Percentiles rank a stretch among this genome's conserved stretches.
These are phyloP conservation scores for Stegodyphus mimosarum DNA, from an alignment of 1,140 invertebrate species.

Conservation along the genomic window DNA sequence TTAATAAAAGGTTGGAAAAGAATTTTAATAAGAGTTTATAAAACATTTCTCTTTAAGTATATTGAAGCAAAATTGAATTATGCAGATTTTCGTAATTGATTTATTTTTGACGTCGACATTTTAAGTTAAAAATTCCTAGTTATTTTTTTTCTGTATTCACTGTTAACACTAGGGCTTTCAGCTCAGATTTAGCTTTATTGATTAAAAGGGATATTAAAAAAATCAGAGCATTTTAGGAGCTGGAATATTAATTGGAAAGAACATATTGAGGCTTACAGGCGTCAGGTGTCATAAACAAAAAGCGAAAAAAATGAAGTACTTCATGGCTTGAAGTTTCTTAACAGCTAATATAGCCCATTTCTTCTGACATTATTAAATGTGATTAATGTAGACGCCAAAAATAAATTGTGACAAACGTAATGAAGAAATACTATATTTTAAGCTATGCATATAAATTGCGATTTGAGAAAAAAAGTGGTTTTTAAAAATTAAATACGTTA, in stretches of 20 bases:
- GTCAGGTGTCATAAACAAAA: slow-evolving; percentile 25
- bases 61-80: slow-evolving; percentile 3
- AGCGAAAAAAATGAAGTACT: background rate
- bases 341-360: background rate
- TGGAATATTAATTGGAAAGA: background rate
- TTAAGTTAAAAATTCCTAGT: background rate
- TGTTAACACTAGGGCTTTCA: background rate
- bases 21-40: no score
- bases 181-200: slow-evolving; percentile 6
- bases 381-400: no score
- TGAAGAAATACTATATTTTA: no score
- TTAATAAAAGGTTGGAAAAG: no score
- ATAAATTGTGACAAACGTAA: no score
- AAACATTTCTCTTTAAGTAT: no score
- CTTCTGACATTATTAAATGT: no score
- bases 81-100: slow-evolving; percentile 10
- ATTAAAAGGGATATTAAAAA: slow-evolving; percentile 11
- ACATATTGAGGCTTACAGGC: slow-evolving; percentile 6
- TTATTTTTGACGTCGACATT: background rate
- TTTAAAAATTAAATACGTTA: no score
- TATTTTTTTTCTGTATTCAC: background rate
- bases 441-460: no score
- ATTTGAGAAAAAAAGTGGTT: no score
- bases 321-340: slow-evolving; percentile 3
- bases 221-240: background rate